phyloP scores from a whole-genome alignment of 1,140 invertebrate species.

The Bombus terrestris region DNA sequence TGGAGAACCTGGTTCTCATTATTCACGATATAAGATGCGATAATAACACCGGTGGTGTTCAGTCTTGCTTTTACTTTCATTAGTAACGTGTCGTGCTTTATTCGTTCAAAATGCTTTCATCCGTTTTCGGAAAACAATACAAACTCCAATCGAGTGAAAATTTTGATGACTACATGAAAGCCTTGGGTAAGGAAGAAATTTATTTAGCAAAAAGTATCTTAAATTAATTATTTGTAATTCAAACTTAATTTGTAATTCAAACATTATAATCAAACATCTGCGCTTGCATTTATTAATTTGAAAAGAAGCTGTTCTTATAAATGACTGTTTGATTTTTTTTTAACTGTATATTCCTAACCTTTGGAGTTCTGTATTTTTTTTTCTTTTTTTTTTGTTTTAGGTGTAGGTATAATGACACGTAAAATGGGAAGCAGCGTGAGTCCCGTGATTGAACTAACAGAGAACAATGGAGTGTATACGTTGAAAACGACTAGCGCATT shows the following conservation, averaged over 20 bases:
- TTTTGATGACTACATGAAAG: conserved; percentile 95
- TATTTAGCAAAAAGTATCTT: too few species aligned
- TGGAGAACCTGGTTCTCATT: neutral
- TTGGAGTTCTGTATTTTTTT: neutral
- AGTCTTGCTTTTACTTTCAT: conserved; percentile 46
- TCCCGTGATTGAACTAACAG: conserved; percentile 88
- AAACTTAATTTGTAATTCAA: neutral
- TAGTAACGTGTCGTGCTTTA: conserved; percentile 5
- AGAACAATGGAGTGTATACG: conserved; percentile 87
- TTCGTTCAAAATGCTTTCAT: conserved; percentile 61
- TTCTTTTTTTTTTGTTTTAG: conserved; percentile 80
- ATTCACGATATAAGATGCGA: conserved; percentile 12
- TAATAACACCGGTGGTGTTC: conserved; percentile 18
- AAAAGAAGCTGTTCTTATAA: neutral
- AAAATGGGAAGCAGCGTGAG: conserved; percentile 90
- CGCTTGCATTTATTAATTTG: neutral
- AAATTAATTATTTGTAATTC: too few species aligned
- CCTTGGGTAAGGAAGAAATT: conserved; percentile 88
- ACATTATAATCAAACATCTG: neutral
- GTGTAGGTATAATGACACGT: conserved; percentile 88
- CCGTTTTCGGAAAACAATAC: conserved; percentile 87
- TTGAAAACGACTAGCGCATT: conserved; percentile 92
- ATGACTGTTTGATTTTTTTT: neutral
- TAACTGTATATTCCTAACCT: neutral
- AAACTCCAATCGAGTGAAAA: conserved; percentile 90